Evolutionary conservation across 1,140 invertebrate species (phyloP).

Genomic region (Pteromalus puparum): DNA sequence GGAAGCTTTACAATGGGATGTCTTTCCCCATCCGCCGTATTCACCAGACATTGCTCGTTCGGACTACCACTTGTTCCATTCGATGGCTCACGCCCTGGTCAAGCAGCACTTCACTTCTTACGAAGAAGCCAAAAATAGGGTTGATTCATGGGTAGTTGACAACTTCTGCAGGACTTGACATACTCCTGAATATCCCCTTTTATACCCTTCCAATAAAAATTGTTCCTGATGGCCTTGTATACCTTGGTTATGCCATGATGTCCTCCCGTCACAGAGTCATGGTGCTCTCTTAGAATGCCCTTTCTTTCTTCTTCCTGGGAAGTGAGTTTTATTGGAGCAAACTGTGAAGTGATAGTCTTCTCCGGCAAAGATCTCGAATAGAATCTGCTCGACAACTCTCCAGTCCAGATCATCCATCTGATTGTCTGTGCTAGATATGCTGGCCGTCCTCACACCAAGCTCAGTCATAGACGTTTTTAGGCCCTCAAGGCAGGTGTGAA

Average conservation of each 20-base stretch:
- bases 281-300: constrained; percentile 62
- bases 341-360: constrained; percentile 9
- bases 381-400: not conserved
- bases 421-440: not conserved
- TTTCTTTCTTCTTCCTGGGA: constrained; percentile 57
- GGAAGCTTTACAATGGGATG: too few species aligned
- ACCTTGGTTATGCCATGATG: constrained; percentile 65
- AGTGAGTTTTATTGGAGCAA: not conserved
- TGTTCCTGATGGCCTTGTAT: constrained; percentile 55
- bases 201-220: constrained; percentile 14
- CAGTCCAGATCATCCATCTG: not conserved
- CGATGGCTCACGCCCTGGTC: too few species aligned
- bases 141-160: too few species aligned
- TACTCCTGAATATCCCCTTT: not conserved
- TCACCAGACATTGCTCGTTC: too few species aligned
- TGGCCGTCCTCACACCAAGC: not conserved
- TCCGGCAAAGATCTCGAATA: constrained; percentile 37
- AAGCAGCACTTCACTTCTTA: too few species aligned
- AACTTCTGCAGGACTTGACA: constrained; percentile 55
- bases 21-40: too few species aligned
- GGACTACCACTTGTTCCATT: too few species aligned
- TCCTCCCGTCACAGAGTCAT: constrained; percentile 62
- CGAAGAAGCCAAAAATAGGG: too few species aligned
- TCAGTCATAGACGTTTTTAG: too few species aligned
- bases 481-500: too few species aligned